Evolutionary conservation across 2,113 vertebrate species (phyloP).

Genomic region (Oriolus oriolus): DNA sequence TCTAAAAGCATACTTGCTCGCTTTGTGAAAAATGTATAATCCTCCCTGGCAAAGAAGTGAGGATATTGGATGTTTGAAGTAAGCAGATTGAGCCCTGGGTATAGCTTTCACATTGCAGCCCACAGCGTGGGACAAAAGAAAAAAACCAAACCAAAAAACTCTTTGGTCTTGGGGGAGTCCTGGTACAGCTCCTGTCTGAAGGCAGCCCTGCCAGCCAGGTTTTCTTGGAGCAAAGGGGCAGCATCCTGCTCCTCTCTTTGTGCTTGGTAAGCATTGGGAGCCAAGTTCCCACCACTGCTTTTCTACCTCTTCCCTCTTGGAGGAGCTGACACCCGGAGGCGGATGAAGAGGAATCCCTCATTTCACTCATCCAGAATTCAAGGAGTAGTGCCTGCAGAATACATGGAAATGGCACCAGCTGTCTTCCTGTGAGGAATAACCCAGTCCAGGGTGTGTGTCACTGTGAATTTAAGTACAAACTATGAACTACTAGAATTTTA

Average conservation of each 20-base stretch:
- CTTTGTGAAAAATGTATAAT: constrained; percentile 32
- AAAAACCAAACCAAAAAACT: background rate
- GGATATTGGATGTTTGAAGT: background rate
- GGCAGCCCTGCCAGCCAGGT: background rate
- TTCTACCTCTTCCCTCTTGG: background rate
- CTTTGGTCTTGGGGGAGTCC: background rate
- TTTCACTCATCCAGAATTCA: background rate
- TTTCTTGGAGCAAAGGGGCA: background rate
- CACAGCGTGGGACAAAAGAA: background rate
- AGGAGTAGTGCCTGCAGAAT: background rate
- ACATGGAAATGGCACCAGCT: background rate
- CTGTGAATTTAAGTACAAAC: background rate
- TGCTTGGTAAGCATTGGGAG: fast-evolving
- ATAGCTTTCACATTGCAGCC: background rate
- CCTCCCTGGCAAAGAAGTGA: background rate
- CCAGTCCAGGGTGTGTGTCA: background rate
- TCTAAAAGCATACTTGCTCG: constrained; percentile 24
- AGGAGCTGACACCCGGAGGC: background rate
- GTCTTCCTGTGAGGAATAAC: background rate
- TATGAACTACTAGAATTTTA: background rate
- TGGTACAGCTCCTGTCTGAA: background rate
- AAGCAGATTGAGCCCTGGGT: background rate
- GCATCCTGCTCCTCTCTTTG: background rate
- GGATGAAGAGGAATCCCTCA: background rate
- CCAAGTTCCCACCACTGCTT: background rate